A percentile compares a stretch with the other conserved stretches of the same genome.
phyloP scores from a whole-genome alignment of 2,888 invertebrate genomes.

The Adelphocoris suturalis region DNA sequence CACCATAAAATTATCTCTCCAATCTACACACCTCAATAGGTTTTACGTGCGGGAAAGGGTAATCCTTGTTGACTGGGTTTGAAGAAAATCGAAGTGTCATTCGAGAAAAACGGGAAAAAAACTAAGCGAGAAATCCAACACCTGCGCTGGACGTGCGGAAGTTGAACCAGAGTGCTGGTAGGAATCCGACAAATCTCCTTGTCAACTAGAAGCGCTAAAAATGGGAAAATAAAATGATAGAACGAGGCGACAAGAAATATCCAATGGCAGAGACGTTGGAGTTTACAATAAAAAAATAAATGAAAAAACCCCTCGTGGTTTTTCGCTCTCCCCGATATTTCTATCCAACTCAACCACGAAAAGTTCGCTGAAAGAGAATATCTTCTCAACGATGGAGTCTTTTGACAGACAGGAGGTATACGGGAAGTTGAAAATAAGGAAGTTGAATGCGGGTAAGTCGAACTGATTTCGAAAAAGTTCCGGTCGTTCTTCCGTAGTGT shows the following conservation, averaged over 20 bases:
- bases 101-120: neutral
- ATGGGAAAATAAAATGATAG: neutral
- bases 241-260: neutral
- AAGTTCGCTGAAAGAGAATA: no score
- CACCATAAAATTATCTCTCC: no score
- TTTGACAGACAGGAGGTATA: no score
- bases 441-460: no score
- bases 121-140: neutral
- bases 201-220: neutral
- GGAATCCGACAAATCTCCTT: neutral
- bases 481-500: no score
- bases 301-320: no score
- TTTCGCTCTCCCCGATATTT: neutral
- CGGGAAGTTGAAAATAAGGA: no score
- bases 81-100: constrained; percentile 13
- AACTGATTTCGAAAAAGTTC: no score
- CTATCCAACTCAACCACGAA: no score
- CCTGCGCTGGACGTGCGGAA: constrained; percentile 3
- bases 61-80: neutral
- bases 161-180: neutral
- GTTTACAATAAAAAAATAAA: neutral
- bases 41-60: no score
- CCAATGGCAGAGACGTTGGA: neutral
- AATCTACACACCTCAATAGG: no score
- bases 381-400: no score